Evolutionary conservation across 1,140 invertebrate species (phyloP), one percentile per base, ranked within the genome.

Genomic region (Tetragnatha versicolor): DNA sequence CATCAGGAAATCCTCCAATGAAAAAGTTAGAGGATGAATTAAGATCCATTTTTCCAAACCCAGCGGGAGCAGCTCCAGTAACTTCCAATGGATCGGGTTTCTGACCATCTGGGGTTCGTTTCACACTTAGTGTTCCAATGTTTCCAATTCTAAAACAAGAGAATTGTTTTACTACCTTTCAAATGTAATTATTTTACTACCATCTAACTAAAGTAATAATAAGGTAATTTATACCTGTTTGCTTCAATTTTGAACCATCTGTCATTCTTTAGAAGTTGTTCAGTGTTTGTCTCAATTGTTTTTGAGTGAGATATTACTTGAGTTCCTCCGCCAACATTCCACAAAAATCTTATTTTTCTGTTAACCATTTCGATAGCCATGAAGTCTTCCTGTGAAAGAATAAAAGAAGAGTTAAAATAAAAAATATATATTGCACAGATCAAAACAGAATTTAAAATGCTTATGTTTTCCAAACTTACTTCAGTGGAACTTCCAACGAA

Each of bases 331-430:
- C 93, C 93, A 1, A 92, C 87, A 84, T 93, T 91, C 93, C 93
- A 94, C 2, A 91, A 83, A 70, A 93, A 91, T 79, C 90, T 87
- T 10, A 94, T 90, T 72, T 90, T 90, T 33, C 92, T 88, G 79
- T 94, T 89, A 0, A 92, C 87, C 85, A 96, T 89, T 85, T 95
- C 93, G 35, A 97, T 83, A 0, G 91, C 89, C 25, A 96, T 88
- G 80, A 92, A 95, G 81, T 96, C 93, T 80, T 86, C 84, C 82
- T 87, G 75, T 81, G 82, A 45, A 58, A 22, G n/a, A n/a, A n/a
- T n/a, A n/a, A n/a, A n/a, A n/a, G n/a, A n/a, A 20, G 3, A 58
- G 17, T 58, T 12, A 22, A 31, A 27, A 58, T 58, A 29, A 47
- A 12, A 47, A 47, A 55, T 55, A 20, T 25, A 25, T 55, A 55